Evolutionary conservation across 1,140 invertebrate species (phyloP), one percentile per base, ranked within the genome.

Genomic region (Pararge aegeria): DNA sequence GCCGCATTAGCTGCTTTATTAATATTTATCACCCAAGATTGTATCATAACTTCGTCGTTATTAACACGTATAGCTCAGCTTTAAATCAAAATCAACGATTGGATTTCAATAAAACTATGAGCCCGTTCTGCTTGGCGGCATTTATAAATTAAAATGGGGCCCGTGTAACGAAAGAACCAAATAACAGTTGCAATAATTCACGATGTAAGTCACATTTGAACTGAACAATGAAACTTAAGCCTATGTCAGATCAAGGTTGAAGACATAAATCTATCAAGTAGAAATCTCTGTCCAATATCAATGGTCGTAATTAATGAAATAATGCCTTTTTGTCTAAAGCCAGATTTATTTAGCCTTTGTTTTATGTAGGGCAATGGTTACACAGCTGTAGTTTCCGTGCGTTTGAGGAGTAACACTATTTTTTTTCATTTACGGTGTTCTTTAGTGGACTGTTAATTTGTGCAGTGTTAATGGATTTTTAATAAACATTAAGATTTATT

Each of bases 271-370:
- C 61, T 67, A 63, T 70, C 64, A 64, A 66, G 54, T 61, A 46
- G 61, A 62, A 62, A 63, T 62, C 38, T 38, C 58, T 61, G 54
- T 66, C 59, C 37, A 54, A 55, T 67, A 75, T 70, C 67, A 68
- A 68, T 72, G 61, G 52, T 46, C 54, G 67, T 61, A 68, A 68
- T 60, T 60, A 68, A 67, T 76, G 69, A 75, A 74, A 67, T 59
- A 68, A 68, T 80, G 68, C 68, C 65, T 78, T 83, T 84, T 82
- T 73, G 71, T 83, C 62, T 75, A 70, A 75, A 76, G 63, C 62
- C 55, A 75, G 77, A 85, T 87, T 87, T 87, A 85, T 85, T 70
- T 64, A 59, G 53, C 70, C 63, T 83, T 87, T 85, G 80, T 83
- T 61, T 60, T 73, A 78, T 75, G 73, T 83, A 66, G 81, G 82